Conservation (phyloP, 1,140 invertebrate genomes). For the Patella vulgata region DNA sequence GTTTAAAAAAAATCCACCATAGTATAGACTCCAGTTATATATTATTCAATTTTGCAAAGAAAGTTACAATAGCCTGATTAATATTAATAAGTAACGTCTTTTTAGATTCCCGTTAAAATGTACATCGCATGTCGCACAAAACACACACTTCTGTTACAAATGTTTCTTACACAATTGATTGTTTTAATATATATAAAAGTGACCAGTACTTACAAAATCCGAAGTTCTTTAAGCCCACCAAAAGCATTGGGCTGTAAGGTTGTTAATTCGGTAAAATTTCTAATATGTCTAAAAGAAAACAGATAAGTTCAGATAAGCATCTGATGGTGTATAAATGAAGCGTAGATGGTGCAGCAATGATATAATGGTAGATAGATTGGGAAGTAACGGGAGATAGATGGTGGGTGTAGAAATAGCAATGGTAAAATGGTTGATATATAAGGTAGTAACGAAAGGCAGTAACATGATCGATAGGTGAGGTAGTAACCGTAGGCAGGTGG, state of each 20-base stretch:
- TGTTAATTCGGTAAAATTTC: slow-evolving; percentile 11
- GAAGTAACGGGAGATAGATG: not conserved
- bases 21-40: too few species aligned
- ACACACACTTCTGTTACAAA: not conserved
- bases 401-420: not conserved
- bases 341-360: too few species aligned
- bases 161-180: not conserved
- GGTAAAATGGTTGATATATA: too few species aligned
- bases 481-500: too few species aligned
- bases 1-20: too few species aligned
- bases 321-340: not conserved
- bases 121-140: not conserved
- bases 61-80: too few species aligned
- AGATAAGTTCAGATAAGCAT: too few species aligned
- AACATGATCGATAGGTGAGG: too few species aligned
- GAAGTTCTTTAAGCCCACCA: slow-evolving; percentile 30
- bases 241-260: slow-evolving; percentile 39
- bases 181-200: not conserved
- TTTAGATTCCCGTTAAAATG: not conserved
- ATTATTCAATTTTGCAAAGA: too few species aligned
- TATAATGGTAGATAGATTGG: not conserved
- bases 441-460: too few species aligned
- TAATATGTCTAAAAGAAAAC: slow-evolving; percentile 16
- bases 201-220: slow-evolving; percentile 45
- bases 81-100: too few species aligned